These are phyloP conservation scores for Lepidurus arcticus DNA, from an alignment of 1,140 invertebrate genomes.

Conservation along the genomic window DNA sequence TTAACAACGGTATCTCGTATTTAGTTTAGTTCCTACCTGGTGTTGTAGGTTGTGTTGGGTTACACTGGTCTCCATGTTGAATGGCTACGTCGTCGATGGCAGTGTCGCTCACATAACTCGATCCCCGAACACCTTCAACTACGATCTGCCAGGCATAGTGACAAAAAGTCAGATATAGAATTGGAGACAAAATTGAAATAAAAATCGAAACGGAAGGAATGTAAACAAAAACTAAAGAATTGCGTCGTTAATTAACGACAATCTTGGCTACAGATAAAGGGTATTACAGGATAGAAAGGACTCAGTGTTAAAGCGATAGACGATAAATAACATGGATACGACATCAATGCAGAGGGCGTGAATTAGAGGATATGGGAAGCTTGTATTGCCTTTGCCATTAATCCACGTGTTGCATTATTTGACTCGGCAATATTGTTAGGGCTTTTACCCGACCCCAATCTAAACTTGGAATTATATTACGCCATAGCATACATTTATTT, in stretches of 20 bases:
- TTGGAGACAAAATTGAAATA: not conserved
- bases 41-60: not conserved
- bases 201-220: not conserved
- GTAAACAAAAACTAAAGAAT: too few species aligned
- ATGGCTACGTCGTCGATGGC: constrained; percentile 67
- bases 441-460: not conserved
- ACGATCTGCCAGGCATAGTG: constrained; percentile 53
- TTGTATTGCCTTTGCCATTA: not conserved
- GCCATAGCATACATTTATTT: not conserved
- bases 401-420: constrained; percentile 11
- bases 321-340: not conserved
- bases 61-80: constrained; percentile 45
- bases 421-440: not conserved
- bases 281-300: too few species aligned
- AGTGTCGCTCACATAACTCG: constrained; percentile 62
- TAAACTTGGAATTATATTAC: not conserved
- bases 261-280: too few species aligned
- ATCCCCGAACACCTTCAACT: constrained; percentile 60
- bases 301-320: not conserved
- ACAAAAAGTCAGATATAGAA: not conserved
- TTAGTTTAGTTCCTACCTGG: not conserved
- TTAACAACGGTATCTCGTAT: not conserved
- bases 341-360: not conserved
- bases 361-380: not conserved
- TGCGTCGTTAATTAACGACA: too few species aligned